phyloP scores from a whole-genome alignment of 2,888 invertebrate genomes.

The Neoitamus cyanurus region DNA sequence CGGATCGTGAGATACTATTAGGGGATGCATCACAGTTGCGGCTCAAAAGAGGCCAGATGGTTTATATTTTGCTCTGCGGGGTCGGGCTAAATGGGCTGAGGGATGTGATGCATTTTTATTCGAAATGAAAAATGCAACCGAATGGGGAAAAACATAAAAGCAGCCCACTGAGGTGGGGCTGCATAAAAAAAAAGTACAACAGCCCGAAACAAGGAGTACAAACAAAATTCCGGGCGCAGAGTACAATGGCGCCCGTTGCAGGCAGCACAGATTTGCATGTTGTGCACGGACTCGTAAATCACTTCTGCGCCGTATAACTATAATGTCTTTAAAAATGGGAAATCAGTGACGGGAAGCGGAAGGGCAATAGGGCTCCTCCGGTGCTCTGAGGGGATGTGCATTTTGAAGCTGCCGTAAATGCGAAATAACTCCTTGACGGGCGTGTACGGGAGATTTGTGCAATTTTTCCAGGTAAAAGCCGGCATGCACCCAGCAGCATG shows the following conservation, averaged over 20 bases:
- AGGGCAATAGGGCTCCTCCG: not conserved
- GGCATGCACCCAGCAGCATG: not conserved
- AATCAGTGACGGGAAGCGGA: conserved; percentile 21
- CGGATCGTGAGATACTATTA: not conserved
- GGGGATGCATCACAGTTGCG: conserved; percentile 36
- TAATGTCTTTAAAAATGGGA: conserved; percentile 30
- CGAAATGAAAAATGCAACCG: conserved; percentile 32
- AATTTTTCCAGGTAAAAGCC: not conserved
- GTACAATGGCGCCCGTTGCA: not conserved
- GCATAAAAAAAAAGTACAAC: not conserved
- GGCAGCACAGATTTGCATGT: conserved; percentile 36
- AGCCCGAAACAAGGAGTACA: not conserved
- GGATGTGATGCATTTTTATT: conserved; percentile 7
- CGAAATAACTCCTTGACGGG: not conserved
- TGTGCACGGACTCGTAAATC: conserved; percentile 40
- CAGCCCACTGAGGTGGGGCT: not conserved
- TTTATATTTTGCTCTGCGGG: not conserved
- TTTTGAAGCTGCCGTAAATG: not conserved
- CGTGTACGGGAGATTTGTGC: not conserved
- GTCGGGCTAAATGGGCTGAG: conserved; percentile 4
- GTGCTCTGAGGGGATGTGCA: not conserved
- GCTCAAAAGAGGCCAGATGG: not conserved
- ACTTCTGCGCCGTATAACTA: conserved; percentile 25
- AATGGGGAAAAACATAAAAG: not conserved
- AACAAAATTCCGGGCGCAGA: not conserved